Percentiles rank a stretch among this genome's conserved stretches.
These are phyloP conservation scores for Mimachlamys varia DNA, from an alignment of 2,888 invertebrate species.

Conservation along the genomic window DNA sequence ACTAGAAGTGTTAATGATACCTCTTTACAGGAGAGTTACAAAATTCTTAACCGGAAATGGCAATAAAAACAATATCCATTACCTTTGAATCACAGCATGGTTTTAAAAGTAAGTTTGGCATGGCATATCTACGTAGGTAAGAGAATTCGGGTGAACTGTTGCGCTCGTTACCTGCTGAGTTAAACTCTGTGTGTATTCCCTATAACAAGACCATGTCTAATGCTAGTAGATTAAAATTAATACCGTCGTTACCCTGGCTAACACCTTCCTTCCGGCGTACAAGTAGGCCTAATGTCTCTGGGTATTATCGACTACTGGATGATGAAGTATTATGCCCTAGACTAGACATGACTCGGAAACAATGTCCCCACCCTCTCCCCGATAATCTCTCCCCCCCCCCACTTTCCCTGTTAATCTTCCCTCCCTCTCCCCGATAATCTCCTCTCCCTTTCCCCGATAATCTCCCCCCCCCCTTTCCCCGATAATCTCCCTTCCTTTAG, in stretches of 20 bases:
- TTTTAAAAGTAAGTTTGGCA: constrained; percentile 1
- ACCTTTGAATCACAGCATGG: neutral
- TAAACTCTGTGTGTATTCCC: neutral
- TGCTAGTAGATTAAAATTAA: constrained; percentile 1
- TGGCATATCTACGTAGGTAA: neutral
- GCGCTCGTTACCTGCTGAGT: neutral
- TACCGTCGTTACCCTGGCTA: neutral
- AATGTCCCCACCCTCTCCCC: too few species aligned
- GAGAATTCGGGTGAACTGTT: neutral
- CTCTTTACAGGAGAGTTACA: neutral
- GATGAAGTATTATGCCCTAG: neutral
- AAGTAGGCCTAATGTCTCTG: neutral
- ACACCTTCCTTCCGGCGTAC: constrained; percentile 8
- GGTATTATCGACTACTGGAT: neutral
- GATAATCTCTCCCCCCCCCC: too few species aligned
- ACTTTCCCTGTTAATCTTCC: too few species aligned
- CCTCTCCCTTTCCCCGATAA: too few species aligned
- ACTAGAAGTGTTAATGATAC: neutral
- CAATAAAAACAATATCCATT: neutral
- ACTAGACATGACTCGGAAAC: too few species aligned
- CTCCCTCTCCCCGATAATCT: too few species aligned
- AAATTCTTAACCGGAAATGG: neutral
- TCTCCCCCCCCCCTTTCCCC: too few species aligned
- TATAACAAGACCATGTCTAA: neutral
- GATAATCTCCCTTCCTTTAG: too few species aligned